Percentiles rank a stretch among this genome's conserved stretches.
Conservation (phyloP, 2,888 invertebrate genomes). For the Hymenopus coronatus region DNA sequence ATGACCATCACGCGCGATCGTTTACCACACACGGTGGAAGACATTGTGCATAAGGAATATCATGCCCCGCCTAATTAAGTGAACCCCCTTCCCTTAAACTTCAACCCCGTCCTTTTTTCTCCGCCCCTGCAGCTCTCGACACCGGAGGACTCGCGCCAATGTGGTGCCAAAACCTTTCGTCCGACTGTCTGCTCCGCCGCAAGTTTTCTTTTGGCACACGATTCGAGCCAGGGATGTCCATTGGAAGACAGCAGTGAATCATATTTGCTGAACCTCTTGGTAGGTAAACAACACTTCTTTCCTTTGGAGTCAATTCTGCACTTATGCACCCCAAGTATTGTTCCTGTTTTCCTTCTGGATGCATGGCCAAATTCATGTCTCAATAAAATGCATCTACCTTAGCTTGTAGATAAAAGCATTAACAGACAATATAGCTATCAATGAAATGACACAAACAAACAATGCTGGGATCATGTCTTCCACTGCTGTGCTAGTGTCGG, state of each 20-base stretch:
- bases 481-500: too few relatives aligned
- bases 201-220: constrained; percentile 2
- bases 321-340: background rate
- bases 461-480: too few relatives aligned
- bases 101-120: background rate
- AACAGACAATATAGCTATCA: too few relatives aligned
- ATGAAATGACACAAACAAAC: too few relatives aligned
- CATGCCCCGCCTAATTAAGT: background rate
- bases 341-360: too few relatives aligned
- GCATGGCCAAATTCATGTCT: too few relatives aligned
- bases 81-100: background rate
- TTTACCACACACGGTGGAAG: constrained; percentile 3
- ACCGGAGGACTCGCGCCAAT: background rate
- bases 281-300: too few relatives aligned
- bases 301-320: background rate
- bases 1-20: constrained; percentile 2
- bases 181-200: background rate
- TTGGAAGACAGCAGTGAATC: too few relatives aligned
- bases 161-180: constrained; percentile 2
- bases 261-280: too few relatives aligned
- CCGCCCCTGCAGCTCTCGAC: too few relatives aligned
- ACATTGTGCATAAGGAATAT: constrained; percentile 10
- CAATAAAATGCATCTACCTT: too few relatives aligned
- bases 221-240: background rate
- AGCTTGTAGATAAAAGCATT: too few relatives aligned